Evolutionary conservation across 37 sponge, comb jelly and placozoan genomes (phyloP), one percentile per base, ranked within the genome.

Genomic region (Theonella swinhoei): DNA sequence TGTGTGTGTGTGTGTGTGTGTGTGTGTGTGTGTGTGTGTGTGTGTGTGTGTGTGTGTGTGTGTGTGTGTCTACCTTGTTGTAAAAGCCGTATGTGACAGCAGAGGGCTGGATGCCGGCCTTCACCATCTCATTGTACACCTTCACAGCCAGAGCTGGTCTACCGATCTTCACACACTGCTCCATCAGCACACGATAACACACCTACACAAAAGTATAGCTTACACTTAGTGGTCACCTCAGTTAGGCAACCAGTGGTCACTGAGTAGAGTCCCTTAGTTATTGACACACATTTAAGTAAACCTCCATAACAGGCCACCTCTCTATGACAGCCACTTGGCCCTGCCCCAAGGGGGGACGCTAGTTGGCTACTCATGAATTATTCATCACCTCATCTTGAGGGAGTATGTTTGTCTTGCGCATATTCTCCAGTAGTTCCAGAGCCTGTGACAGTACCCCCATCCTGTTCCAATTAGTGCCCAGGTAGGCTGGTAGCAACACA

Each of bases 1-100:
- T n/a, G n/a, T n/a, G n/a, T n/a, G n/a, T n/a, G n/a, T n/a, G n/a
- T n/a, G n/a, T n/a, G n/a, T n/a, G n/a, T n/a, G n/a, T n/a, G n/a
- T n/a, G n/a, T n/a, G n/a, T n/a, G n/a, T n/a, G n/a, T n/a, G n/a
- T n/a, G n/a, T n/a, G n/a, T n/a, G n/a, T n/a, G n/a, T n/a, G n/a
- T n/a, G n/a, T n/a, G n/a, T n/a, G n/a, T n/a, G n/a, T n/a, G n/a
- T n/a, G n/a, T n/a, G n/a, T n/a, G n/a, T n/a, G n/a, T n/a, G n/a
- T n/a, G n/a, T n/a, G n/a, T n/a, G n/a, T n/a, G n/a, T n/a, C n/a
- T n/a, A 75, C 69, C 82, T 89, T 90, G 78, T 95, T 95, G 85
- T 95, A 95, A 77, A 91, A 89, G 24, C 91, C 91, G 64, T 95
- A 95, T 32, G 96, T 95, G 64, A 95, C 84, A 5, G 96, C 96